Evolutionary conservation across 2,113 vertebrate species (phyloP), one percentile per base, ranked within the genome.

Genomic region (Merops nubicus): DNA sequence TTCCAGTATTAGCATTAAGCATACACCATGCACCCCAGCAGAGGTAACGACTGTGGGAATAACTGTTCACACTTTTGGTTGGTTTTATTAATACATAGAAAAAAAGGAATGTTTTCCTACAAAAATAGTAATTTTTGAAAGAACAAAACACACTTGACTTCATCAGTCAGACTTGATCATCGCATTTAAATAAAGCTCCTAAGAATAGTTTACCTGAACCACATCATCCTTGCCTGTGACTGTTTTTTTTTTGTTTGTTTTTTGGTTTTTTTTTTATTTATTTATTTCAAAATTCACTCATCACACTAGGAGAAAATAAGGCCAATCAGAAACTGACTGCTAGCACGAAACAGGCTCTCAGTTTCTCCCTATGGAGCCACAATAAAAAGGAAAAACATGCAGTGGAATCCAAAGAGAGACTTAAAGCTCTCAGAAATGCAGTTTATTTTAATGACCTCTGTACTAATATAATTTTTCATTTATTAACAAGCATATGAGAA

Each of bases 51-150:
- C n/a, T n/a, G n/a, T n/a, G n/a, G n/a, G n/a, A n/a, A n/a, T n/a
- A n/a, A n/a, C n/a, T n/a, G n/a, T n/a, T n/a, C n/a, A n/a, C n/a
- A n/a, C n/a, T n/a, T n/a, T n/a, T n/a, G n/a, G n/a, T n/a, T n/a
- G n/a, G n/a, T n/a, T n/a, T n/a, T n/a, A n/a, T n/a, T n/a, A n/a
- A n/a, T n/a, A n/a, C n/a, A n/a, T n/a, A n/a, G 15, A 42, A 34
- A 67, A 33, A n/a, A 5, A 1, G 1, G 1, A 45, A 0, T 5
- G 3, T 31, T 77, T 56, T 18, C 9, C 9, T 18, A 51, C 15
- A 19, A 31, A 42, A 15, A n/a, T 0, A 0, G 0, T 3, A 8
- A n/a, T 48, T 64, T 48, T 19, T 42, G 1, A 8, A 36, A 47
- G 33, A 33, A 54, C 3, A 42, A 57, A 70, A 33, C 5, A 11